Evolutionary conservation across 2,888 invertebrate genomes (phyloP).

Genomic region (Aphidoletes aphidimyza): DNA sequence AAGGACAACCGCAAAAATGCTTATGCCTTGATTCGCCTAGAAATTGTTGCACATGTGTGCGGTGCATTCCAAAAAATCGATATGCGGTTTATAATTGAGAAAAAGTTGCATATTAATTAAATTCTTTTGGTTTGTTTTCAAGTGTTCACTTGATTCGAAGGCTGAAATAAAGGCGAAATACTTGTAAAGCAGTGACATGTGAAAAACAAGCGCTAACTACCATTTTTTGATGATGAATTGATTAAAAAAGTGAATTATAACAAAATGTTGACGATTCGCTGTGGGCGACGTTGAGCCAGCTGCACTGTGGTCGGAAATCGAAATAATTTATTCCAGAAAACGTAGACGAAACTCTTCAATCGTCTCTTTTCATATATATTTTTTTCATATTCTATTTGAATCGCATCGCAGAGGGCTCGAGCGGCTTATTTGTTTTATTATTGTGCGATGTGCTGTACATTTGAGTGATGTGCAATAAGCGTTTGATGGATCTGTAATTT

Average conservation of each 20-base stretch:
- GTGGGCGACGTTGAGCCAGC: not conserved
- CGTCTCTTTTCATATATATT: too few species aligned
- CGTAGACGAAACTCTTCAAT: not conserved
- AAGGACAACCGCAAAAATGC: too few species aligned
- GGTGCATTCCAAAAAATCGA: not conserved
- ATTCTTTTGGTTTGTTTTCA: not conserved
- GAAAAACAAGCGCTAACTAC: not conserved
- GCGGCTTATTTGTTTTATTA: constrained; percentile 48
- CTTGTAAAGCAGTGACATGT: not conserved
- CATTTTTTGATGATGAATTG: not conserved
- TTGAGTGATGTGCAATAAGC: constrained; percentile 20
- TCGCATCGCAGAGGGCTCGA: not conserved
- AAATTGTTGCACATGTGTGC: too few species aligned
- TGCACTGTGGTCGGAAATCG: not conserved
- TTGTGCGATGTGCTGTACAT: constrained; percentile 30
- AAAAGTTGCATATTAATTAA: constrained; percentile 12
- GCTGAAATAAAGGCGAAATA: not conserved
- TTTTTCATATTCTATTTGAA: too few species aligned
- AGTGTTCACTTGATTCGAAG: constrained; percentile 30
- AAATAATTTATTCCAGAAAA: constrained; percentile 18
- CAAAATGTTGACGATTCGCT: not conserved
- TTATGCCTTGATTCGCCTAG: too few species aligned
- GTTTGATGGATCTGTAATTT: constrained; percentile 45
- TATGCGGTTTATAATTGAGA: not conserved
- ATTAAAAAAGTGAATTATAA: constrained; percentile 50